phyloP scores from a whole-genome alignment of 2,888 invertebrate genomes.

The Chorisops tibialis region DNA sequence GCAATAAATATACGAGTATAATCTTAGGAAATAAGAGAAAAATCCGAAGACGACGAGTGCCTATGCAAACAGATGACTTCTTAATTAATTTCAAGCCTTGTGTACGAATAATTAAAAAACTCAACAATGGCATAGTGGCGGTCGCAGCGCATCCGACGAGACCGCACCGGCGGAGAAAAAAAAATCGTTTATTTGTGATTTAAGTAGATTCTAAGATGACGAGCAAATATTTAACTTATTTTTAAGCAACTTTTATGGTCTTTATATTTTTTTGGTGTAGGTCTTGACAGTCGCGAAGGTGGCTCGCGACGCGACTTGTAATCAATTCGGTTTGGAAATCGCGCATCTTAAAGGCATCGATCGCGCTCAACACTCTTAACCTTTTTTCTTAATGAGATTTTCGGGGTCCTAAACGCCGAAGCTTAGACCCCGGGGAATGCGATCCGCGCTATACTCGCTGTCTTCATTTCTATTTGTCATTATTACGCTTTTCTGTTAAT shows the following conservation, averaged over 20 bases:
- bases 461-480: constrained; percentile 21
- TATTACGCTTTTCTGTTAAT: constrained; percentile 23
- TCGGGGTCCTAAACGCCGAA: too few species aligned
- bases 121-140: constrained; percentile 15
- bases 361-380: too few species aligned
- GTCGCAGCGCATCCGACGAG: constrained; percentile 8
- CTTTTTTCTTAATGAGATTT: too few species aligned
- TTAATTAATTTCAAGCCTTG: constrained; percentile 26
- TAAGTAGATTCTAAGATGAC: constrained; percentile 38
- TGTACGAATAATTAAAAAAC: constrained; percentile 27
- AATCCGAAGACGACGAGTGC: background rate
- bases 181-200: constrained; percentile 22
- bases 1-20: too few species aligned
- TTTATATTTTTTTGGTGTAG: background rate
- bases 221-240: constrained; percentile 38
- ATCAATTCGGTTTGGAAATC: too few species aligned
- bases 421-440: background rate
- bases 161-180: constrained; percentile 1
- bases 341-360: too few species aligned
- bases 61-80: constrained; percentile 19
- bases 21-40: too few species aligned
- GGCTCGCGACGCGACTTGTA: constrained; percentile 22
- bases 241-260: constrained; percentile 29
- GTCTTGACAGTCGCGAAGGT: background rate
- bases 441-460: constrained; percentile 5